These are phyloP conservation scores for Hoplodrina blanda DNA, from an alignment of 2,888 invertebrate species.

Conservation along the genomic window DNA sequence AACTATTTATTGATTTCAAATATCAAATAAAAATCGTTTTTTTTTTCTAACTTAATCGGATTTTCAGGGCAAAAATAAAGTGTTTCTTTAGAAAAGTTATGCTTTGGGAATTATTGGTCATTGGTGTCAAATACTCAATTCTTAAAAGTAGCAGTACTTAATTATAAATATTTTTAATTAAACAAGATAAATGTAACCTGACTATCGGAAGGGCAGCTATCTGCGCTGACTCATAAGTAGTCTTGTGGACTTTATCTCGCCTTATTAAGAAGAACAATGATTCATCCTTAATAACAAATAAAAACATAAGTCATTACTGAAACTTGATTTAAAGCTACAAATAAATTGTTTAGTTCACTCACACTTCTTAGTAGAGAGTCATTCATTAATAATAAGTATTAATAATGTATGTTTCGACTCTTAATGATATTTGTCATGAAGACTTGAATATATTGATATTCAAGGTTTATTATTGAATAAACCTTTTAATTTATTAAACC, in stretches of 20 bases:
- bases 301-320: constrained; percentile 38
- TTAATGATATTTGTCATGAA: constrained; percentile 11
- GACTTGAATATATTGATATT: too few relatives aligned
- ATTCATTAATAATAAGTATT: constrained; percentile 8
- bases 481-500: neutral
- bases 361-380: constrained; percentile 20
- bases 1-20: too few relatives aligned
- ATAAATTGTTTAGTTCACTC: constrained; percentile 29
- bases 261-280: constrained; percentile 42
- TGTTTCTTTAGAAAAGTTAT: too few relatives aligned
- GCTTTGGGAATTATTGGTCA: too few relatives aligned
- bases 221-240: constrained; percentile 35
- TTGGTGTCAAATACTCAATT: too few relatives aligned
- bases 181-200: neutral
- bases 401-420: neutral
- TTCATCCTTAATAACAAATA: constrained; percentile 36
- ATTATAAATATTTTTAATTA: neutral
- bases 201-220: neutral
- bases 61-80: too few relatives aligned
- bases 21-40: too few relatives aligned
- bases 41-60: too few relatives aligned
- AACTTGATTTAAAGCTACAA: constrained; percentile 11
- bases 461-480: too few relatives aligned
- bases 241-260: constrained; percentile 17
- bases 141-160: too few relatives aligned